Percentiles rank a stretch among this genome's conserved stretches.
Conservation (phyloP, 2,797 vertebrate genomes). For the Enteromius mattozi region DNA sequence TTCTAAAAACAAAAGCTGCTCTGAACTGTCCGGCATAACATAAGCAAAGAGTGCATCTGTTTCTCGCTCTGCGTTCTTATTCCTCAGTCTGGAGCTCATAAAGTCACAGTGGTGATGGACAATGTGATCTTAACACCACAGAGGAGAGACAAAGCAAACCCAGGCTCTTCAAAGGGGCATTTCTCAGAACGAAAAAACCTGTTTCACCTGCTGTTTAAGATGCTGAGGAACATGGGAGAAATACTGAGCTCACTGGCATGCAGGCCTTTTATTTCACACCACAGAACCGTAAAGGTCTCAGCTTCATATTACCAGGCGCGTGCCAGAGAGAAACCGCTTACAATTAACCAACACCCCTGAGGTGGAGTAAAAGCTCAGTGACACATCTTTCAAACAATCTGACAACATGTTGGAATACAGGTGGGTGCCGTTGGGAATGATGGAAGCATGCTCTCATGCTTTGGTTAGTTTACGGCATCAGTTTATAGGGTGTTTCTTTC, state of each 20-base stretch:
- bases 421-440: slow-evolving; percentile 26
- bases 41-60: slow-evolving; percentile 28
- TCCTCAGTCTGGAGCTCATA: slow-evolving; percentile 34
- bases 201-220: slow-evolving; percentile 53
- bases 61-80: background rate
- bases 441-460: slow-evolving; percentile 29
- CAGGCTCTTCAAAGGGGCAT: slow-evolving; percentile 48
- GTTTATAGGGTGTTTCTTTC: slow-evolving; percentile 32
- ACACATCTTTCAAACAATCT: slow-evolving; percentile 26
- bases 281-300: slow-evolving; percentile 38
- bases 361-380: slow-evolving; percentile 29
- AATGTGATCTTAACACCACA: slow-evolving; percentile 46
- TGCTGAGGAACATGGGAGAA: slow-evolving; percentile 31
- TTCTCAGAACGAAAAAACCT: slow-evolving; percentile 45
- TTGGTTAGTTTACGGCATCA: background rate
- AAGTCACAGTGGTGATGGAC: slow-evolving; percentile 24
- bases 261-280: slow-evolving; percentile 40
- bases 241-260: slow-evolving; percentile 43
- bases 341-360: slow-evolving; percentile 21
- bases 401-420: slow-evolving; percentile 26
- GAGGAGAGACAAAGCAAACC: slow-evolving; percentile 34
- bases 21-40: slow-evolving; percentile 16
- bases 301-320: slow-evolving; percentile 50
- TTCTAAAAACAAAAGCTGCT: slow-evolving; percentile 14
- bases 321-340: slow-evolving; percentile 33